These are phyloP conservation scores for Acanthurus lineatus DNA, from an alignment of 2,797 vertebrate genomes.

Conservation along the genomic window DNA sequence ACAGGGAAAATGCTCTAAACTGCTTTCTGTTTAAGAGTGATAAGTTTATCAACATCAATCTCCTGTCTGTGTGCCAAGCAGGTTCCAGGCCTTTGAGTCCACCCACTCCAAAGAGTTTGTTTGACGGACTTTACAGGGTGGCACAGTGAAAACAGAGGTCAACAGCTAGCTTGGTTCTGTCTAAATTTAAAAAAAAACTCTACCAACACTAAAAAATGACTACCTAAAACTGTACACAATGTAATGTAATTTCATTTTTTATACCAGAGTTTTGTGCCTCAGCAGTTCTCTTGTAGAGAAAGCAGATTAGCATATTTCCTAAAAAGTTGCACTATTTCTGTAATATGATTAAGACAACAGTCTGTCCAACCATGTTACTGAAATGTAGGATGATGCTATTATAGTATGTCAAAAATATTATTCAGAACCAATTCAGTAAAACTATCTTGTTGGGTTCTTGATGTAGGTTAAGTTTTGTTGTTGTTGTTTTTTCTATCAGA, in stretches of 20 bases:
- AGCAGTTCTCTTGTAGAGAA: too few relatives aligned
- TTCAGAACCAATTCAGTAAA: conserved; percentile 15
- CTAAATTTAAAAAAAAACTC: background rate
- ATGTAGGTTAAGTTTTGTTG: conserved; percentile 32
- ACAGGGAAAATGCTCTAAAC: background rate
- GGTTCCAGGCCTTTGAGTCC: too few relatives aligned
- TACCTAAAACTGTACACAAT: background rate
- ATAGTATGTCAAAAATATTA: conserved; percentile 7
- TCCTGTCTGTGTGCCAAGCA: background rate
- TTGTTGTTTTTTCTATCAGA: conserved; percentile 45
- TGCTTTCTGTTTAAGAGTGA: background rate
- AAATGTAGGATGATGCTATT: conserved; percentile 2
- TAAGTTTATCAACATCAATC: background rate
- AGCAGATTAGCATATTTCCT: background rate
- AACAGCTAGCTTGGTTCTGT: background rate
- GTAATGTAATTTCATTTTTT: background rate
- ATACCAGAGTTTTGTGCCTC: background rate
- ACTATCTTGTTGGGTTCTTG: conserved; percentile 9
- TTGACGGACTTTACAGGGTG: too few relatives aligned
- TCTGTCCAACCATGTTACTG: conserved; percentile 10
- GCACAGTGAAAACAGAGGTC: background rate
- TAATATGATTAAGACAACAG: conserved; percentile 2
- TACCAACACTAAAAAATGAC: background rate
- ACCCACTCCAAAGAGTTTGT: too few relatives aligned
- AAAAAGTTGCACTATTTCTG: conserved; percentile 15